Evolutionary conservation across 1,140 invertebrate genomes (phyloP).

Genomic region (Glomeris maerens): DNA sequence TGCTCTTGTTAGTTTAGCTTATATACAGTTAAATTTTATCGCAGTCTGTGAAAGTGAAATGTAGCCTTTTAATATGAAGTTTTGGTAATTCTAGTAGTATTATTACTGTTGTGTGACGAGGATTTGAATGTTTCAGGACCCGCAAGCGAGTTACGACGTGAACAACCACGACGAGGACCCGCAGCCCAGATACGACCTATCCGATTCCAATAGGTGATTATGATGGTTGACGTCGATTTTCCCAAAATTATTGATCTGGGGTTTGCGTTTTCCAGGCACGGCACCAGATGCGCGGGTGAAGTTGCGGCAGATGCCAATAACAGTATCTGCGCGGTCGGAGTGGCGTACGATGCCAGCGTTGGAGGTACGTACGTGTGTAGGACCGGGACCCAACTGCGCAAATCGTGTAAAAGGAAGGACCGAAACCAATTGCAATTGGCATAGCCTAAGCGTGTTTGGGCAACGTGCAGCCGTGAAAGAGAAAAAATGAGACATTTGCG

Average conservation of each 20-base stretch:
- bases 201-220: conserved; percentile 55
- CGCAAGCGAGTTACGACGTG: conserved; percentile 85
- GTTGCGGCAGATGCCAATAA: conserved; percentile 86
- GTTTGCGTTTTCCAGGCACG: conserved; percentile 39
- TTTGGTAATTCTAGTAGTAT: no score
- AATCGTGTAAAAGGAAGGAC: not conserved
- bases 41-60: not conserved
- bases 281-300: conserved; percentile 82
- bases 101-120: conserved; percentile 8
- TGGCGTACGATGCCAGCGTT: conserved; percentile 84
- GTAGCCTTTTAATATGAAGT: no score
- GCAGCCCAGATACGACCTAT: conserved; percentile 80
- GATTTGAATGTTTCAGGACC: conserved; percentile 48
- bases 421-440: conserved; percentile 7
- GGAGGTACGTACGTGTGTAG: conserved; percentile 45
- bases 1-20: no score
- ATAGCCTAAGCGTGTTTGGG: no score
- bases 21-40: not conserved
- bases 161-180: conserved; percentile 89
- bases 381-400: not conserved
- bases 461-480: conserved; percentile 21
- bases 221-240: conserved; percentile 9
- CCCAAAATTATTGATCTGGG: not conserved
- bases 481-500: no score
- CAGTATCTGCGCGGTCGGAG: conserved; percentile 79